Conservation (phyloP, 2,113 vertebrate species). For the Leucosticte australis region DNA sequence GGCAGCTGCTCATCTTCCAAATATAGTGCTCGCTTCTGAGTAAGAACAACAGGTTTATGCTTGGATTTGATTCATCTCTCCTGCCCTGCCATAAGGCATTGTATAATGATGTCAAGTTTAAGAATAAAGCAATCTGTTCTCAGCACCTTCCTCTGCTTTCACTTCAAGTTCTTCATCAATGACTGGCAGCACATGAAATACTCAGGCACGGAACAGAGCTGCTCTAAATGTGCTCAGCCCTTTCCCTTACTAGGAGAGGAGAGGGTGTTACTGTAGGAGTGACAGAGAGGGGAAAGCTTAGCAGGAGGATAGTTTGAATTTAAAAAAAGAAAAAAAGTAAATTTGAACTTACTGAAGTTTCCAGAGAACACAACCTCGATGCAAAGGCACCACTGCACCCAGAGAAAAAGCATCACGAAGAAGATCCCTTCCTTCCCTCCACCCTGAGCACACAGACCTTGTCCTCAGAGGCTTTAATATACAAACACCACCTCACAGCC, state of each 20-base stretch:
- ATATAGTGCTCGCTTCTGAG: background rate
- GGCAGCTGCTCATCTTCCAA: constrained; percentile 8
- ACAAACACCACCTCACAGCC: background rate
- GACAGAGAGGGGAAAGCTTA: background rate
- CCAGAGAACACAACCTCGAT: background rate
- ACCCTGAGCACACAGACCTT: background rate
- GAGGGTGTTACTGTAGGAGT: background rate
- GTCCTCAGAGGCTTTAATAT: background rate
- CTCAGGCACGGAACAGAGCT: accelerated
- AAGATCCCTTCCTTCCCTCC: background rate
- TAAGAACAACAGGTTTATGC: constrained; percentile 24
- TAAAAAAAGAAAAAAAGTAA: background rate
- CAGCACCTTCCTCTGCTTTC: background rate
- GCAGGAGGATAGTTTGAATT: background rate
- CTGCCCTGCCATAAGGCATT: background rate
- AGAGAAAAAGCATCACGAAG: background rate
- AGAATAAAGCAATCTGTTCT: constrained; percentile 5
- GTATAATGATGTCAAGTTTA: background rate
- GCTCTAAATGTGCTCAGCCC: background rate
- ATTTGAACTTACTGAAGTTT: background rate
- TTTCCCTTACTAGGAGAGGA: background rate
- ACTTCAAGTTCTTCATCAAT: background rate
- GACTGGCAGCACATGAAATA: background rate
- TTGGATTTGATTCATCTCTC: constrained; percentile 6
- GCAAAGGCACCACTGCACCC: background rate